Percentiles rank a stretch among this genome's conserved stretches.
Evolutionary conservation across 2,888 invertebrate genomes (phyloP).

Genomic region (Melieria picta): DNA sequence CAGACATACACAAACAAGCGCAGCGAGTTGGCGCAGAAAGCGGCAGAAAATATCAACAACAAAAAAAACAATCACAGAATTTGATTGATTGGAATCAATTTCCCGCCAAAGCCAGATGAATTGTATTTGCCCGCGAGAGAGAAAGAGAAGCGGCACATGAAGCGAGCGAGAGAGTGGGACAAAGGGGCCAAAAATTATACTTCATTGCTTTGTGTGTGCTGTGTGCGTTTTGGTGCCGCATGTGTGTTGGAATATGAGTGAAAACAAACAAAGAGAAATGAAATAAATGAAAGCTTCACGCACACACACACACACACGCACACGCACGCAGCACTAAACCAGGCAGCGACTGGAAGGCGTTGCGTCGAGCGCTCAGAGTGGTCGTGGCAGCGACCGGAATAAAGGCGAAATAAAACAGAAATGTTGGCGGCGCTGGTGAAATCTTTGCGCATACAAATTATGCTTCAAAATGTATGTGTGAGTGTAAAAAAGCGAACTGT

Average conservation of each 20-base stretch:
- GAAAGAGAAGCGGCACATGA: conserved; percentile 9
- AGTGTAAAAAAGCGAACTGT: background rate
- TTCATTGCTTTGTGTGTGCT: too few relatives aligned
- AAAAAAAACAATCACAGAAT: conserved; percentile 57
- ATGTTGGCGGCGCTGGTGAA: background rate
- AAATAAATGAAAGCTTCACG: background rate
- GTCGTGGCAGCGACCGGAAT: background rate
- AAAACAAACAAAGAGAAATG: too few relatives aligned
- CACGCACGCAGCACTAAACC: background rate
- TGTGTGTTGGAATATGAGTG: too few relatives aligned
- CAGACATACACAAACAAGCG: background rate
- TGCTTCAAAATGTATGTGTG: conserved; percentile 22
- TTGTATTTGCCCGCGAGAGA: conserved; percentile 34
- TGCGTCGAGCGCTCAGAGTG: background rate
- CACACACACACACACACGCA: too few relatives aligned
- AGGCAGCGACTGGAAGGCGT: background rate
- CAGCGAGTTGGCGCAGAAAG: conserved; percentile 11
- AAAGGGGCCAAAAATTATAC: too few relatives aligned
- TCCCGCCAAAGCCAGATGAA: conserved; percentile 45
- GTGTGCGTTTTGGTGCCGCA: too few relatives aligned
- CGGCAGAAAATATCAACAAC: conserved; percentile 38
- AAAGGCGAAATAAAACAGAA: conserved; percentile 18
- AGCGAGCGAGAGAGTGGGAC: background rate
- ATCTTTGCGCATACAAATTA: conserved; percentile 31
- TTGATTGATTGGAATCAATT: conserved; percentile 64